These are phyloP conservation scores for Ataeniobius toweri DNA, from an alignment of 2,797 vertebrate species.

Conservation along the genomic window DNA sequence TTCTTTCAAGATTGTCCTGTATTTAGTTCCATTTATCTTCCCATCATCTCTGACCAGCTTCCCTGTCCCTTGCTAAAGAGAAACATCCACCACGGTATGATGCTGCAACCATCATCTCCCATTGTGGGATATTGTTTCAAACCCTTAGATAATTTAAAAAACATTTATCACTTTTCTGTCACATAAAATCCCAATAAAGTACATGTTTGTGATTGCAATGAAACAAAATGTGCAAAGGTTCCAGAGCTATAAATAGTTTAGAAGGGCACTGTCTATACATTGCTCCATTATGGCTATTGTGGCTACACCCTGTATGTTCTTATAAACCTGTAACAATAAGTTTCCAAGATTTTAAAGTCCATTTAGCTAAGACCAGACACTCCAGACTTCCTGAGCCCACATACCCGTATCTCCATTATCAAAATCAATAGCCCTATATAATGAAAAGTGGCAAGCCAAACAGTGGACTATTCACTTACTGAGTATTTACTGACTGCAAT, in stretches of 20 bases:
- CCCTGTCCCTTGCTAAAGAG: too few relatives aligned
- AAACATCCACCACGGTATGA: too few relatives aligned
- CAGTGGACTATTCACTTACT: conserved; percentile 59
- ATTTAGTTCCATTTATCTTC: background rate
- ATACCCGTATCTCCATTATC: conserved; percentile 46
- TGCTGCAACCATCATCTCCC: background rate
- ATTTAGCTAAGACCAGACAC: background rate
- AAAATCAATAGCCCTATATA: conserved; percentile 57
- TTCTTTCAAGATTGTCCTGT: background rate
- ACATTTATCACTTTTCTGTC: background rate
- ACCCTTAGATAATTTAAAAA: background rate
- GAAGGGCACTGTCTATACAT: background rate
- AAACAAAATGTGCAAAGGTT: background rate
- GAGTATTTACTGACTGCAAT: conserved; percentile 73
- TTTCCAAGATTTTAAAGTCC: background rate
- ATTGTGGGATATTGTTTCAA: background rate
- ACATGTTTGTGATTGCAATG: background rate
- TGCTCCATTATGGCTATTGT: background rate
- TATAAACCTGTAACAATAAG: background rate
- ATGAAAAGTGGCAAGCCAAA: conserved; percentile 71
- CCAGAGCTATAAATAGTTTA: background rate
- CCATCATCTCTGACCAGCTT: too few relatives aligned
- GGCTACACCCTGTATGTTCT: background rate
- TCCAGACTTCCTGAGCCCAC: conserved; percentile 4
- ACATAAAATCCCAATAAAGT: background rate